Conservation (phyloP, 2,113 vertebrate genomes). For the Grammomys dolichurus region DNA sequence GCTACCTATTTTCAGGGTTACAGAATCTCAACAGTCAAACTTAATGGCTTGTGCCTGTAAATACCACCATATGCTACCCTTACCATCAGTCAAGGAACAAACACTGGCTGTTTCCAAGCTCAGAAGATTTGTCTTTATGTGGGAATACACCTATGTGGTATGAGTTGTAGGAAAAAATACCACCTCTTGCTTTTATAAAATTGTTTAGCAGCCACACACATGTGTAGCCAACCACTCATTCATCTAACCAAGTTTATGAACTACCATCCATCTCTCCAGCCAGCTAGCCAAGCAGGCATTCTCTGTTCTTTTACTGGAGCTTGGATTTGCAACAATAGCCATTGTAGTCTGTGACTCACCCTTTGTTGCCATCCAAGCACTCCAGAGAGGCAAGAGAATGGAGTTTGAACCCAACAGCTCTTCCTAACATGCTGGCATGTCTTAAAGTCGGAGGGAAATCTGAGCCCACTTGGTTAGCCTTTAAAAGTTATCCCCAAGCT, state of each 20-base stretch:
- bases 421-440: background rate
- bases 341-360: background rate
- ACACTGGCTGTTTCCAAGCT: background rate
- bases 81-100: background rate
- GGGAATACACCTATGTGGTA: background rate
- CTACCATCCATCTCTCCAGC: background rate
- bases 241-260: background rate
- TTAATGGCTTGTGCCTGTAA: background rate
- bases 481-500: background rate
- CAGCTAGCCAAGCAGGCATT: background rate
- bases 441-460: background rate
- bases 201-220: background rate
- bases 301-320: background rate
- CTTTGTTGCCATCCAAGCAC: background rate
- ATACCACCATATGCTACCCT: background rate
- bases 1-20: background rate
- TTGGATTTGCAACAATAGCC: background rate
- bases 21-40: background rate
- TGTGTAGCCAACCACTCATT: background rate
- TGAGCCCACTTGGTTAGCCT: background rate
- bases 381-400: background rate
- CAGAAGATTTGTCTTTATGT: background rate
- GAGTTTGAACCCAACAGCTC: background rate
- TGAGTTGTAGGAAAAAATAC: background rate
- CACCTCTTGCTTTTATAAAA: slow-evolving; percentile 24